Conservation (phyloP, 2,113 vertebrate genomes). For the Saccopteryx leptura region DNA sequence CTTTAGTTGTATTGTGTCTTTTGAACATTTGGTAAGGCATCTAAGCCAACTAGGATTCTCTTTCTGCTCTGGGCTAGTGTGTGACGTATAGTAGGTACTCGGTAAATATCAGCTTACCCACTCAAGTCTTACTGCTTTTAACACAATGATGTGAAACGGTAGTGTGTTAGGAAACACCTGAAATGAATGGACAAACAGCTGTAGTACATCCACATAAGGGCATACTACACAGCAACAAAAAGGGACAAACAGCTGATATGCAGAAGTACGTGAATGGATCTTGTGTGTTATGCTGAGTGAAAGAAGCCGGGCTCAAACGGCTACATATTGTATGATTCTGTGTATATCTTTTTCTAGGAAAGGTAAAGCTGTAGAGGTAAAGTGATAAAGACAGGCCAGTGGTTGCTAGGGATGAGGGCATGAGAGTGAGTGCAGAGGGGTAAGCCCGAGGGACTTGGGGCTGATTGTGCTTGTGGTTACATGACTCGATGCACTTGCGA, state of each 20-base stretch:
- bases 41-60: neutral
- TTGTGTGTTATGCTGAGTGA: neutral
- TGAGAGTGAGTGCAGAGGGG: neutral
- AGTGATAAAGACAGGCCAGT: neutral
- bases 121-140: neutral
- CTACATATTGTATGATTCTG: accelerated
- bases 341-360: neutral
- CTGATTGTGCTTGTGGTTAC: neutral
- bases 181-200: neutral
- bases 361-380: neutral
- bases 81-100: neutral
- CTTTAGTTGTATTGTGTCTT: neutral
- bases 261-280: neutral
- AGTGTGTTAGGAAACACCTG: neutral
- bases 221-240: neutral
- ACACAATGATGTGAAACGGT: neutral
- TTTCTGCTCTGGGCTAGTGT: neutral
- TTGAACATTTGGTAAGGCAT: neutral
- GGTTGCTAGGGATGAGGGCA: accelerated
- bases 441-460: neutral
- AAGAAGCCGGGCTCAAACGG: neutral
- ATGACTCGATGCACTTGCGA: neutral
- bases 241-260: neutral
- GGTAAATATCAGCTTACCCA: neutral
- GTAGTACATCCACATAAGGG: neutral